Evolutionary conservation across 1,140 invertebrate species (phyloP), one percentile per base, ranked within the genome.

Genomic region (Zaprionus capensis): DNA sequence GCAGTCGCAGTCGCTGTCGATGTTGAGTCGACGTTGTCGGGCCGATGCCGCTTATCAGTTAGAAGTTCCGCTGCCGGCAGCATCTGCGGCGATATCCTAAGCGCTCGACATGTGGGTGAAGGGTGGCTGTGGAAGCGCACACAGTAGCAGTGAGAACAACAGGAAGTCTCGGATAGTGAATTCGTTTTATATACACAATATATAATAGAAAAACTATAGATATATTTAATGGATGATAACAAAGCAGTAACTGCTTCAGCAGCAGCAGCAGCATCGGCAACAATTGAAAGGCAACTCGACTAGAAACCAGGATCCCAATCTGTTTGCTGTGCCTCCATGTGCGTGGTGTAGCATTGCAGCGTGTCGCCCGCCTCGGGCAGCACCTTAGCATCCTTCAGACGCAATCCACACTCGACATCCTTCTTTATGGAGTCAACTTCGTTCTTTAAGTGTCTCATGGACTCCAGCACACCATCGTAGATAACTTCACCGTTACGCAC

Each of bases 221-320:
- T 87, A 84, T 70, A 65, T 73, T 69, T 57, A 71, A 53, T 49
- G 49, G 28, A 65, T 46, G 73, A 87, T 80, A 87, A 82, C 67
- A 71, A 55, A 58, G 59, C 56, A 66, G 49, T 55, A n/a, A 20
- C 41, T 58, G 68, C 55, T 63, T 67, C 51, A 38, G 12, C 58
- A 57, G 46, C 46, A 4, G 20, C 46, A 20, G 17, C 46, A 20
- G 9, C 46, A 7, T 2, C 20, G n/a, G 24, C 41, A 68, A 71
- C 59, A 71, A 76, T 63, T 51, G 12, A 59, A 58, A 72, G 5
- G 24, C 63, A 36, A 12, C 20, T 38, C 34, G 5, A 62, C 93
- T 94, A 96, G 92, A 98, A 98, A 67, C 97, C 97, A 26, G 97
- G 96, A 94, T 98, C 95, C 98, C 98, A 99, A 41, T 95, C 93